phyloP scores from a whole-genome alignment of 2,888 invertebrate genomes.

The Agriopis aurantiaria region DNA sequence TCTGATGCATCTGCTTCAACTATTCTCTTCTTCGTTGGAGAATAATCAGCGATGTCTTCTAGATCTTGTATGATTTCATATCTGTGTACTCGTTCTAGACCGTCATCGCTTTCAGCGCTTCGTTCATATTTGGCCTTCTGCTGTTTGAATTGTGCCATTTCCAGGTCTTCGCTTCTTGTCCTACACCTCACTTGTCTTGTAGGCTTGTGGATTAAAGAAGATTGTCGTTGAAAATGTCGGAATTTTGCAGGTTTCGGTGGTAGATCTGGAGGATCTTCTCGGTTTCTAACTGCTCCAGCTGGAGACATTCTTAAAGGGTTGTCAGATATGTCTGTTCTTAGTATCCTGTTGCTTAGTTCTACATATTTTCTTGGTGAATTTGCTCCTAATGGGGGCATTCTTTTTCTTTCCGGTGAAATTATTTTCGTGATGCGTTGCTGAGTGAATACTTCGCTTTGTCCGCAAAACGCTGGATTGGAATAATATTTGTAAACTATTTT shows the following conservation, averaged over 20 bases:
- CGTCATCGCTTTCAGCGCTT: conserved; percentile 70
- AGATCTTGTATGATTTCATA: conserved; percentile 86
- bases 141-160: conserved; percentile 79
- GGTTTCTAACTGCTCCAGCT: conserved; percentile 57
- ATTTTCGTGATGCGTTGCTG: conserved; percentile 56
- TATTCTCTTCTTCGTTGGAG: conserved; percentile 82
- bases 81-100: conserved; percentile 73
- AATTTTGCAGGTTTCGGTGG: conserved; percentile 79
- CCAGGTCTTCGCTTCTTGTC: conserved; percentile 77
- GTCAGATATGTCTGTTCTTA: conserved; percentile 81
- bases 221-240: conserved; percentile 73
- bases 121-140: conserved; percentile 65
- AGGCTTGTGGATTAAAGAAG: conserved; percentile 84
- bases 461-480: conserved; percentile 93
- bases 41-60: conserved; percentile 74
- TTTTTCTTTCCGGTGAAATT: conserved; percentile 62
- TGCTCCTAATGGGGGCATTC: conserved; percentile 78
- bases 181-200: conserved; percentile 69
- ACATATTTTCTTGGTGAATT: conserved; percentile 76
- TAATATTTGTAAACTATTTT: conserved; percentile 88
- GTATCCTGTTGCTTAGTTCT: conserved; percentile 72
- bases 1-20: conserved; percentile 77
- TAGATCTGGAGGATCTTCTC: conserved; percentile 77
- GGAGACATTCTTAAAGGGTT: conserved; percentile 77
- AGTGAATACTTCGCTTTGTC: conserved; percentile 88